Conservation (phyloP, 2,888 invertebrate species). For the Eupithecia vulgata region DNA sequence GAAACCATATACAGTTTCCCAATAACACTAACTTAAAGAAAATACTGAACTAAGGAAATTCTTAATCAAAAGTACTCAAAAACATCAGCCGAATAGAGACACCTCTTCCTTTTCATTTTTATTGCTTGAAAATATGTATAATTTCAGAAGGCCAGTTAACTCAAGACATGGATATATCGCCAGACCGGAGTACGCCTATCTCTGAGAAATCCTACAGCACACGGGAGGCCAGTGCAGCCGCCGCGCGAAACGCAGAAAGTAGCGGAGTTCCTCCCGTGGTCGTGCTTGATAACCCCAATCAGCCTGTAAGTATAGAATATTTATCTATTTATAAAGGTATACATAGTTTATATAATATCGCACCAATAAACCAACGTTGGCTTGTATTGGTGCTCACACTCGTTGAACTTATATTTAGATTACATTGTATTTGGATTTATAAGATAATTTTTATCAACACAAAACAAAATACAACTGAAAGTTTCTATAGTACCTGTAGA, state of each 20-base stretch:
- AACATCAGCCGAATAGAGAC: not conserved
- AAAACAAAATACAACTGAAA: too few relatives aligned
- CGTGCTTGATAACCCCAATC: constrained; percentile 77
- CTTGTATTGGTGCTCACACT: too few relatives aligned
- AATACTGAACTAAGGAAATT: not conserved
- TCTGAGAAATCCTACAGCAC: constrained; percentile 89
- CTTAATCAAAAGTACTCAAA: not conserved
- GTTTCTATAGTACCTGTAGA: too few relatives aligned
- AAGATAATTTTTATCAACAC: too few relatives aligned
- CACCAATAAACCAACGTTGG: too few relatives aligned
- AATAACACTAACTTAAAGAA: not conserved
- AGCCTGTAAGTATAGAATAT: constrained; percentile 63
- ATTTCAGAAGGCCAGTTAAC: constrained; percentile 79
- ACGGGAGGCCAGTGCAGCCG: constrained; percentile 62
- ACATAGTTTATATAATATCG: too few relatives aligned
- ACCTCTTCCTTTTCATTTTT: not conserved
- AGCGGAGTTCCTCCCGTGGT: constrained; percentile 72
- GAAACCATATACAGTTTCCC: not conserved
- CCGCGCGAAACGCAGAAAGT: constrained; percentile 44
- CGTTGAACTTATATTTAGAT: too few relatives aligned
- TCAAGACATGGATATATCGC: constrained; percentile 98
- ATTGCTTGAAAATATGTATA: not conserved
- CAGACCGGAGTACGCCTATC: constrained; percentile 94
- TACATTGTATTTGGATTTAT: too few relatives aligned
- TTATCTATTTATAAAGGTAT: too few relatives aligned